These are phyloP conservation scores for Thyatira batis DNA, from an alignment of 2,888 invertebrate species.

Conservation along the genomic window DNA sequence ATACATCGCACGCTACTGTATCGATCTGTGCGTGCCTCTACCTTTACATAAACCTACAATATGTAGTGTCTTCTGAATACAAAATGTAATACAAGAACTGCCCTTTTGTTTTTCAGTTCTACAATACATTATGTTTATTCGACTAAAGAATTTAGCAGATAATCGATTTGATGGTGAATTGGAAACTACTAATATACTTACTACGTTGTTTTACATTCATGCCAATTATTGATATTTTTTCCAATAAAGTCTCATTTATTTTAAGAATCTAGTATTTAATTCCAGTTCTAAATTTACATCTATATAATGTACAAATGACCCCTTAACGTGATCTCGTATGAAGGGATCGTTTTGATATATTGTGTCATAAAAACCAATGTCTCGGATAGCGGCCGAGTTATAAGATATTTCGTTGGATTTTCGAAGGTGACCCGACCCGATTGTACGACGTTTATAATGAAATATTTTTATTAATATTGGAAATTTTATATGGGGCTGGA, in stretches of 20 bases:
- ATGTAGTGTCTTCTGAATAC: background rate
- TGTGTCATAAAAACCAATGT: conserved; percentile 13
- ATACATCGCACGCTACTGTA: conserved; percentile 38
- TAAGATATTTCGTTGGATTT: background rate
- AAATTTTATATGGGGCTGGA: no score
- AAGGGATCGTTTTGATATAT: conserved; percentile 13
- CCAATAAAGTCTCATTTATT: no score
- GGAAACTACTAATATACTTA: no score
- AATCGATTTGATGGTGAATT: no score
- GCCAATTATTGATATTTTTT: no score
- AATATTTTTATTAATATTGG: no score
- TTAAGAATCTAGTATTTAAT: background rate
- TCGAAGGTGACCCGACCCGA: background rate
- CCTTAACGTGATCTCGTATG: background rate
- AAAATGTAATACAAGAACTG: background rate
- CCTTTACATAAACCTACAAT: background rate
- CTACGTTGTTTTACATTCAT: no score
- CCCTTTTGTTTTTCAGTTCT: no score
- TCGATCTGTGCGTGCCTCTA: conserved; percentile 35
- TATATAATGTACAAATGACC: background rate
- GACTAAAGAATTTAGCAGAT: no score
- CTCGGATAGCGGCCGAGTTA: conserved; percentile 5
- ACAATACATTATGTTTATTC: no score
- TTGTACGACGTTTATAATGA: no score
- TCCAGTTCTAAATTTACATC: background rate